Base-by-base conservation (phyloP, 2,797 vertebrate genomes). In the Urocyon cinereoargenteus region DNA sequence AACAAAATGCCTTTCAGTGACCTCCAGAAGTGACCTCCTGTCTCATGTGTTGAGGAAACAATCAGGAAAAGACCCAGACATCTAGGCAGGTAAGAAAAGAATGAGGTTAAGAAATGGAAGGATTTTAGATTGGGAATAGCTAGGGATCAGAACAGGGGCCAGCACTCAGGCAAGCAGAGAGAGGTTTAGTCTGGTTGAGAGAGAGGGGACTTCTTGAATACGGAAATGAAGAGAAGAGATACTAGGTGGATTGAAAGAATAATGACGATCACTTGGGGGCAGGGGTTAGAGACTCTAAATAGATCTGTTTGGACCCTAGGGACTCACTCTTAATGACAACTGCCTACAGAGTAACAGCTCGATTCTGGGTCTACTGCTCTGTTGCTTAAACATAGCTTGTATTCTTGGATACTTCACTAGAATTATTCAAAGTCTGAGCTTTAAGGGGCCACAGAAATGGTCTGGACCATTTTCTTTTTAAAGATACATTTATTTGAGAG, bases 1-100 rank as follows among this genome's bases (percentile, higher is more conserved):
- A 97, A 96, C 26, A 45, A 86, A 92, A 88, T 49, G 57, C 18
- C 45, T 92, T 70, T 89, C 13, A 10, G 70, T 88, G 34, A 93
- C 70, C 28, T 85, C 86, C 40, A 40, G 59, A 89, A 81, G 77
- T 77, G 86, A 90, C 75, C 64, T 75, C 26, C 51, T 24, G 61
- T 78, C 10, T 96, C 61, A 62, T 28, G n/a, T n/a, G 53, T 70
- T 86, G 73, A 79, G 49, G 91, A 75, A 93, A 94, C 49, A 82
- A 61, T 34, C 34, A 64, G 88, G 79, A 61, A 68, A 93, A 96
- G 72, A 55, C 57, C 6, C 34, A 83, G 86, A 34, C 13, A 6
- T 84, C 57, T 59, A 55, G 59, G 82, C 73, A 88, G 81, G 70
- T 78, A 68, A 84, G 79, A 83, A 91, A 91, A 91, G 55, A 81